These are phyloP conservation scores for Drosophila pseudoananassae DNA, from an alignment of 1,140 invertebrate genomes.

Conservation along the genomic window DNA sequence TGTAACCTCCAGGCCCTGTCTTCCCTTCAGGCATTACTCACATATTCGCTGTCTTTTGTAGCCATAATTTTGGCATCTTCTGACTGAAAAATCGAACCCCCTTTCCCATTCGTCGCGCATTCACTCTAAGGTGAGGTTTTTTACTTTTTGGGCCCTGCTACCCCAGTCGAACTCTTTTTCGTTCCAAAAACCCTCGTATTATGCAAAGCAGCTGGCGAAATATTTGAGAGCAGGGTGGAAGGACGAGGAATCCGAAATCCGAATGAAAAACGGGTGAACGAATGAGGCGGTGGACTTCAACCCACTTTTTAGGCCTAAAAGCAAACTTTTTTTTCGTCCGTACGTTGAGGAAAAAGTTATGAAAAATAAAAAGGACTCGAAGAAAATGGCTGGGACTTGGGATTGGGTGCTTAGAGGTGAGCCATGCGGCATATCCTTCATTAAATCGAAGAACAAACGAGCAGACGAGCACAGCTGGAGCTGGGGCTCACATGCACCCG, in stretches of 20 bases:
- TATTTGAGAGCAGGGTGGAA: constrained; percentile 39
- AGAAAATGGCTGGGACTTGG: constrained; percentile 25
- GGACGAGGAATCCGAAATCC: constrained; percentile 50
- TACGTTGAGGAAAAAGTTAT: constrained; percentile 59
- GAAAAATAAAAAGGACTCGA: constrained; percentile 65
- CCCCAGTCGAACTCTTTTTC: constrained; percentile 43
- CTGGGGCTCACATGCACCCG: constrained; percentile 43
- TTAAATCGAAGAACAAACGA: constrained; percentile 83
- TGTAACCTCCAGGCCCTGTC: background rate
- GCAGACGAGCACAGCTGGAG: constrained; percentile 58
- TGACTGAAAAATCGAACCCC: constrained; percentile 3
- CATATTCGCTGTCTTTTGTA: constrained; percentile 29
- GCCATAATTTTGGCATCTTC: constrained; percentile 53
- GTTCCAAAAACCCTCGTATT: constrained; percentile 43
- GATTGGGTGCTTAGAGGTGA: constrained; percentile 54
- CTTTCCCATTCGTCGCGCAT: constrained; percentile 6
- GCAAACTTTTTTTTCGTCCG: constrained; percentile 54
- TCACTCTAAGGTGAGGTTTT: constrained; percentile 38
- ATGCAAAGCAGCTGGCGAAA: constrained; percentile 66
- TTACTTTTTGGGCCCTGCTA: constrained; percentile 7
- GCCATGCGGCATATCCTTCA: constrained; percentile 78
- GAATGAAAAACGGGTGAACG: constrained; percentile 44
- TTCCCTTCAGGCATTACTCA: constrained; percentile 4
- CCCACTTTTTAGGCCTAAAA: constrained; percentile 62
- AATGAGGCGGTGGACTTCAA: constrained; percentile 21